A percentile compares a stretch with the other conserved stretches of the same genome.
Evolutionary conservation across 23 tunicate genomes (phyloP).

Genomic region (Trididemnum clinides): DNA sequence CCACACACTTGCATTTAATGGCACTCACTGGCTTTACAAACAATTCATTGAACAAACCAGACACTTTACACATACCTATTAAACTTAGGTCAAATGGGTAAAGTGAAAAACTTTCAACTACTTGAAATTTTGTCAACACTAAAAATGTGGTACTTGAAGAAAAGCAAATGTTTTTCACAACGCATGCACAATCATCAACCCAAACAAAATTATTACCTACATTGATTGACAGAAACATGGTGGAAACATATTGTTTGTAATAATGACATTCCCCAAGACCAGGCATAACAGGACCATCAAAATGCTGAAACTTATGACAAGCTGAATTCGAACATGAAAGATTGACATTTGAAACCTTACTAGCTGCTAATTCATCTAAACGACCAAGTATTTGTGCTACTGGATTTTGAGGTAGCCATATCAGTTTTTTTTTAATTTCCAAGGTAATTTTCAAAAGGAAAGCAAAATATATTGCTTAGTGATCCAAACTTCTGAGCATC

Average conservation of each 20-base stretch:
- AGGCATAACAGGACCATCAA: background rate
- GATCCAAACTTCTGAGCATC: conserved; percentile 39
- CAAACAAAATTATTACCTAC: background rate
- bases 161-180: background rate
- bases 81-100: background rate
- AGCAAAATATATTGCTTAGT: conserved; percentile 7
- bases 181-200: background rate
- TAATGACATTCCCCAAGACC: background rate
- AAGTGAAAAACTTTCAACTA: background rate
- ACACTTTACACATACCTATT: background rate
- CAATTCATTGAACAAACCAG: background rate
- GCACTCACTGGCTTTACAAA: conserved; percentile 3
- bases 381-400: conserved; percentile 13
- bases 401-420: conserved; percentile 21
- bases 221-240: background rate
- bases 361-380: background rate
- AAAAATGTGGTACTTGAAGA: background rate
- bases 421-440: conserved; percentile 10
- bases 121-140: background rate
- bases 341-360: background rate
- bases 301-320: background rate
- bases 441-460: conserved; percentile 51
- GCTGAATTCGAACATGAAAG: background rate
- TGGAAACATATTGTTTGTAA: background rate
- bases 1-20: background rate